Evolutionary conservation across 2,888 invertebrate genomes (phyloP), one percentile per base, ranked within the genome.

Genomic region (Synanthedon andrenaeformis): DNA sequence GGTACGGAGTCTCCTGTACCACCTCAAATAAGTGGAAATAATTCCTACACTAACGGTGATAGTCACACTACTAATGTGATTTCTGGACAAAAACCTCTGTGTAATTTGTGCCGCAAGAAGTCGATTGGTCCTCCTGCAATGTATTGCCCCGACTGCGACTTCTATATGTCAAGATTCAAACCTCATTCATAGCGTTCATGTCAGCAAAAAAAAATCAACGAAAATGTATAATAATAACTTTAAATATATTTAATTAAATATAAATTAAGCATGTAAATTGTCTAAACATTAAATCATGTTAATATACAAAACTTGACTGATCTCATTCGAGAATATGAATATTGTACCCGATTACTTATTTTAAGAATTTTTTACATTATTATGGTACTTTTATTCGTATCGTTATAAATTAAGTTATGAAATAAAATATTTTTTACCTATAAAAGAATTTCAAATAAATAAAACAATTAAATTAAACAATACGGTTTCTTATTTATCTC

Each of bases 141-240:
- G 63, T 97, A 96, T 74, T 97, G 97, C 79, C 89, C 92, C 52
- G 96, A 97, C 80, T 97, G 97, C 82, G 95, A 96, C 73, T 96
- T 94, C 83, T 97, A 97, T 72, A 93, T 97, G 93, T 94, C 95
- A 58, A 89, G 93, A 69, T 94, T 94, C 77, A 92, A 93, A 70
- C 93, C 92, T 49, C 89, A 90, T 62, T 88, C 89, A 66, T 90
- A 85, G 79, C 65, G 58, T 53, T 56, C 14, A 52, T 12, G 35
- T 10, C 45, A 13, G 19, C 14, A 13, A 14, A 19, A 42, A 13
- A 11, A 17, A 51, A 8, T 11, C 35, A 17, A 41, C 13, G n/a
- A 12, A 41, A 51, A n/a, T 45, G 45, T 19, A 49, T 49, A 49
- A 49, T 49, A 19, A 12, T 49, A 49, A 51, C 35, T 51, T 49